phyloP scores from a whole-genome alignment of 2,113 vertebrate species.

The Microcebus tavaratra region DNA sequence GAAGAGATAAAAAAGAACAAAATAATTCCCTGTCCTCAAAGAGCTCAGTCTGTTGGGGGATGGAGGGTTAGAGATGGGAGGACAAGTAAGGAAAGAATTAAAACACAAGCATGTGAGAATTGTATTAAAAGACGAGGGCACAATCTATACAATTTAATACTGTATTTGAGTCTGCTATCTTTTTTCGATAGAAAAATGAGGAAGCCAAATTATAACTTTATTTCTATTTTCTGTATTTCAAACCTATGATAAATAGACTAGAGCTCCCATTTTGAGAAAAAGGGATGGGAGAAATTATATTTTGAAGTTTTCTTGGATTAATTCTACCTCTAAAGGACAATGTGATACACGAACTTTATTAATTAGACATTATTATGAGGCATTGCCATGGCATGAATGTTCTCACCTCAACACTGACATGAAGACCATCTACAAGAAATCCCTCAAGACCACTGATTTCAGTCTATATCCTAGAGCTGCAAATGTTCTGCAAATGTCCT shows the following conservation, averaged over 20 bases:
- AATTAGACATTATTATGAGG: not conserved
- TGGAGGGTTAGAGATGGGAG: not conserved
- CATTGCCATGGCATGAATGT: not conserved
- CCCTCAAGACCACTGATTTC: not conserved
- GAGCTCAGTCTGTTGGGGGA: not conserved
- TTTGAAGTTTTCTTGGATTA: not conserved
- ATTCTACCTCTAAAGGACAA: not conserved
- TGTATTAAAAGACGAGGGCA: not conserved
- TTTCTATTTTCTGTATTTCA: slow-evolving; percentile 28
- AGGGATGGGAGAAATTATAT: not conserved
- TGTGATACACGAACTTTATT: not conserved
- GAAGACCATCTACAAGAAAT: not conserved
- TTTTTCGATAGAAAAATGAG: not conserved
- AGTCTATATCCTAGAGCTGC: not conserved
- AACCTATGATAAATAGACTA: not conserved
- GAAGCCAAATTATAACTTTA: not conserved
- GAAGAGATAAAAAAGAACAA: not conserved
- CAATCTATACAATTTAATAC: not conserved
- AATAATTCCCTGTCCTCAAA: not conserved
- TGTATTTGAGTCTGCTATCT: not conserved
- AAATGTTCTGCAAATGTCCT: not conserved
- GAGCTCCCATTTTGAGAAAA: not conserved
- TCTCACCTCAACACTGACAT: not conserved
- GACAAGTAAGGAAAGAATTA: not conserved
- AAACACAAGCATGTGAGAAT: not conserved